Base-by-base conservation (phyloP, 2,113 vertebrate genomes). In the Myotis yumanensis region DNA sequence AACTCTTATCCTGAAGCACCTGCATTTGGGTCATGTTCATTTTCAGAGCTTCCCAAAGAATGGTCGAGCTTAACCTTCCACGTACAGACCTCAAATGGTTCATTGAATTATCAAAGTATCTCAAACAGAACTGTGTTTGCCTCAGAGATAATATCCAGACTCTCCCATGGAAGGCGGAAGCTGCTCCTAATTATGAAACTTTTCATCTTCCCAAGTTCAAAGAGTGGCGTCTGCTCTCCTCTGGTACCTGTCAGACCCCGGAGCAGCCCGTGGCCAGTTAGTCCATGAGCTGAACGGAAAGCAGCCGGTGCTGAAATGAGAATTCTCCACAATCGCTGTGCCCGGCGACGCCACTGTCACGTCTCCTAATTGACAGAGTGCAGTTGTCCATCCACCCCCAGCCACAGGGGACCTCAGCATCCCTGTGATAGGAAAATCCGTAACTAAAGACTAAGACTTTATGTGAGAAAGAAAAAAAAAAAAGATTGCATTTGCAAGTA, bases 401-500 rank as follows among this genome's bases (percentile, higher is more conserved):
- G 22, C 32, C n/a, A 25, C 14, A 8, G 40, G 73, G 59, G 37
- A 32, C 15, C 48, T 5, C 23, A 73, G 11, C 17, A 64, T 77
- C 46, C 40, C 86, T 82, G n/a, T 11, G 48, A 37, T 18, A 75
- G 66, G 43, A 73, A 91, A 91, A 80, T 43, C 30, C 28, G 7
- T 46, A 57, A 81, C 30, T 37, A 52, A 76, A 30, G 20, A 79
- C 7, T 57, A 51, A 28, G 25, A 1, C 46, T 89, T 59, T 25
- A 18, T 43, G 18, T 54, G 73, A 88, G 92, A 95, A 87, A 86
- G 94, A 94, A 87, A 72, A 43, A 94, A n/a, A n/a, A 32, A n/a
- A 57, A 57, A 88, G 52, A 86, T 48, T 32, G 20, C n/a, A 20
- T 89, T 54, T 79, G n/a, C 83, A 69, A 90, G 32, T 52, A 89